Base-by-base conservation (phyloP, 2,113 vertebrate genomes). In the Scophthalmus maximus region DNA sequence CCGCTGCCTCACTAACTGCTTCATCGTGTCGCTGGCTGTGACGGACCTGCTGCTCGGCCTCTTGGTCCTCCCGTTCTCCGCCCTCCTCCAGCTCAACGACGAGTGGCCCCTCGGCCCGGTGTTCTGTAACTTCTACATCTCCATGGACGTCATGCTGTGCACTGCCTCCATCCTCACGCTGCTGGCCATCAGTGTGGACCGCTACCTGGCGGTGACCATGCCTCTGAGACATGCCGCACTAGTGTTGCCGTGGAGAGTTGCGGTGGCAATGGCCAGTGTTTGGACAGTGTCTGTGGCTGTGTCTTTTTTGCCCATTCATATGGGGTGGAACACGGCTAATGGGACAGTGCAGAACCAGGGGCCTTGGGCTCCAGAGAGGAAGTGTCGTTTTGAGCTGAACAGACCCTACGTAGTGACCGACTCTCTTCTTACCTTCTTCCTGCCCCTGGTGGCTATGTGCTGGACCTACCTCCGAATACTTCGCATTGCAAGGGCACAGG, bases 111-210 rank as follows among this genome's bases (percentile, higher is more conserved):
- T 98, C 0, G 93, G 95, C 44, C 88, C 89, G 0, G 81, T 82
- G 75, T 92, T 98, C 63, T 99, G 97, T 87, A 96, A 98, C 73
- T 92, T 99, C 88, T 98, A 99, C 68, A 93, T 88, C 82, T 99
- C 96, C 80, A 89, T 98, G 91, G 97, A 99, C 0, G 96, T 99
- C 79, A 99, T 99, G 97, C 90, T 99, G 34, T 98, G 96, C 89
- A 99, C 98, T 0, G 97, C 97, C 61, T 99, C 98, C 83, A 99
- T 99, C 80, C 96, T 99, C 74, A 98, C 97, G 68, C 95, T 99
- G 34, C 92, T 98, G 75, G 91, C 95, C 90, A 99, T 99, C 88
- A 98, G 97, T 63, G 90, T 99, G 1, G 98, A 99, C 82, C 95
- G 97, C 44, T 99, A 98, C 93, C 93, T 95, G 0, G 97, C 96